Conservation (phyloP, 2,113 vertebrate genomes). For the Pomatostomus ruficeps region DNA sequence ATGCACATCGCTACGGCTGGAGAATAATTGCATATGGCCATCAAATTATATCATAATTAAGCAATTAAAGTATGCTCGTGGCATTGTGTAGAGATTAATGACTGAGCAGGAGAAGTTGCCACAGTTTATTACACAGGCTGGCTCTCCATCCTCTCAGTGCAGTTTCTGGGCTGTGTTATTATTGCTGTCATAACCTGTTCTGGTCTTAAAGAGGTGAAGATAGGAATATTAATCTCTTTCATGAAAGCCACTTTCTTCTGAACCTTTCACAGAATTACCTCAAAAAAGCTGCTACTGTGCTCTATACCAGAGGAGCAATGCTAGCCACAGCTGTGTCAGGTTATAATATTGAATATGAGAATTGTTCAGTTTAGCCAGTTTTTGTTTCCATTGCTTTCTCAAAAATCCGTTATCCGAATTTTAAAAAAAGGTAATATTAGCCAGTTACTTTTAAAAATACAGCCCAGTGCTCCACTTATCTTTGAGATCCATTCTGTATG, state of each 20-base stretch:
- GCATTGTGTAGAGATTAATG: constrained; percentile 24
- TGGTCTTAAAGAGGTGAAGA: background rate
- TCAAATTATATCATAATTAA: constrained; percentile 44
- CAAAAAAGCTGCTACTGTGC: background rate
- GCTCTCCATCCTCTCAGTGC: background rate
- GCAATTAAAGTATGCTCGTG: constrained; percentile 1
- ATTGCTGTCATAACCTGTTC: background rate
- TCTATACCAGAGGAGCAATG: background rate
- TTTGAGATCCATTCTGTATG: background rate
- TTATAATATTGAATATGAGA: background rate
- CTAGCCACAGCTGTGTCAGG: background rate
- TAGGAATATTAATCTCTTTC: background rate
- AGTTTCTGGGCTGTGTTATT: background rate
- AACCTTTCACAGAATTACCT: background rate
- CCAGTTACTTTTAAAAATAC: background rate
- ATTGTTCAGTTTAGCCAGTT: background rate
- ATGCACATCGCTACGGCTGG: background rate
- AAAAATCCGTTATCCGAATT: background rate
- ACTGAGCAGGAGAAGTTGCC: background rate
- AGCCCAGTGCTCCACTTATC: background rate
- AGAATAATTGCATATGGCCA: constrained; percentile 26
- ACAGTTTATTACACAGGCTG: background rate
- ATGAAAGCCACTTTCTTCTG: background rate
- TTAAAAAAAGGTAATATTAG: background rate
- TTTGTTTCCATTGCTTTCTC: background rate